Evolutionary conservation across 2,113 vertebrate species (phyloP), one percentile per base, ranked within the genome.

Genomic region (Corydoras maculifer): DNA sequence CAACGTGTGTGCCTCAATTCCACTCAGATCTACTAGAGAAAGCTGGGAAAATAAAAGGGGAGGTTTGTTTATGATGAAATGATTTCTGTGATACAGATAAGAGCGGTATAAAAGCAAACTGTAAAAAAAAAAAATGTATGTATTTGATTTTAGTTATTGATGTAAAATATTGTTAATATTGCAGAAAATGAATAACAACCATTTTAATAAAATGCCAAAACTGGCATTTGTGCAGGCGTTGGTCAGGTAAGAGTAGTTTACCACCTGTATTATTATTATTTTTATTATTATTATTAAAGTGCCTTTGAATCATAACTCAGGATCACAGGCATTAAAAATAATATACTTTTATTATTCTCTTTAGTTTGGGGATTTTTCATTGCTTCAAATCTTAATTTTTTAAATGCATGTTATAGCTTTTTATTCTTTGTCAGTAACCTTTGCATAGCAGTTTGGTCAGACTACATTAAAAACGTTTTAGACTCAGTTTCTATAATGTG

Each of bases 71-170:
- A 4, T 5, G 7, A 14, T 74, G 63, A 14, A 31, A 12, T 30
- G 13, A 73, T 43, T 1, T 25, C 18, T 43, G 35, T 59, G 25
- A 14, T 9, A 2, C 74, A 74, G 75, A 64, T 79, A 61, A 77
- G 71, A 71, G 30, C 13, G 14, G 35, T 51, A 65, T 25, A 43
- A 57, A 63, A 53, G 6, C 25, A 49, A 43, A 43, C 35, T 43
- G 35, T 8, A 43, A 35, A 35, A 35, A 35, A n/a, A n/a, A n/a
- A n/a, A n/a, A n/a, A n/a, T n/a, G n/a, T n/a, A n/a, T n/a, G n/a
- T 5, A 43, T 8, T 43, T 43, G 35, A 43, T 43, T 43, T 43
- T 43, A 25, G 18, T 25, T 25, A 43, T 43, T 43, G 1, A 43
- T 43, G 7, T 43, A 2, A 43, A 43, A 43, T 43, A 43, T 43